phyloP scores from a whole-genome alignment of 2,113 vertebrate genomes.

The Puffinus mauretanicus region DNA sequence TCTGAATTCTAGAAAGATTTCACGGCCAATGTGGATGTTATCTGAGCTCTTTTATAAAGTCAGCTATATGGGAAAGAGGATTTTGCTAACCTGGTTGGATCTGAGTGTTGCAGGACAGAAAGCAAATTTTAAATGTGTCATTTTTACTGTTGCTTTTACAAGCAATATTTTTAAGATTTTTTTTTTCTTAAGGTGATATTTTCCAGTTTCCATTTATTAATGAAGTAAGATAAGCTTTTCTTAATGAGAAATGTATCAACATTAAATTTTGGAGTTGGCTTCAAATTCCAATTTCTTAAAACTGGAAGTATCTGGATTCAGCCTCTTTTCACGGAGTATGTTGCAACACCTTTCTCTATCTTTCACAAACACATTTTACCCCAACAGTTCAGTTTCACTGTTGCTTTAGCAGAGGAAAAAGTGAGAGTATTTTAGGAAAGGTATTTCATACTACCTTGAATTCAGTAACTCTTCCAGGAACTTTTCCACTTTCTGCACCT shows the following conservation, averaged over 20 bases:
- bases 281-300: not conserved
- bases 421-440: not conserved
- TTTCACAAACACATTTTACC: not conserved
- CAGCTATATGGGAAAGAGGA: not conserved
- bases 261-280: not conserved
- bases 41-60: not conserved
- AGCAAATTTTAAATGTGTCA: not conserved
- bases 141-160: not conserved
- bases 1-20: not conserved
- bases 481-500: conserved; percentile 87
- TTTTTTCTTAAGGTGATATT: not conserved
- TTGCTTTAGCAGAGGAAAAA: not conserved
- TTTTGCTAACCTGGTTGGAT: not conserved
- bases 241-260: not conserved
- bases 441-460: conserved; percentile 78
- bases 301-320: not conserved
- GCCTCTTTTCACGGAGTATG: not conserved
- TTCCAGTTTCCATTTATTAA: not conserved
- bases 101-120: not conserved
- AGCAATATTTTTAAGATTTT: not conserved
- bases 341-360: not conserved
- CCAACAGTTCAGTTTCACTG: not conserved
- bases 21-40: not conserved
- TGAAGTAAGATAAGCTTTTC: not conserved
- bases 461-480: conserved; percentile 85